Percentiles rank a stretch among this genome's conserved stretches.
Conservation (phyloP, 2,888 invertebrate genomes). For the Dolichopus griseipennis region DNA sequence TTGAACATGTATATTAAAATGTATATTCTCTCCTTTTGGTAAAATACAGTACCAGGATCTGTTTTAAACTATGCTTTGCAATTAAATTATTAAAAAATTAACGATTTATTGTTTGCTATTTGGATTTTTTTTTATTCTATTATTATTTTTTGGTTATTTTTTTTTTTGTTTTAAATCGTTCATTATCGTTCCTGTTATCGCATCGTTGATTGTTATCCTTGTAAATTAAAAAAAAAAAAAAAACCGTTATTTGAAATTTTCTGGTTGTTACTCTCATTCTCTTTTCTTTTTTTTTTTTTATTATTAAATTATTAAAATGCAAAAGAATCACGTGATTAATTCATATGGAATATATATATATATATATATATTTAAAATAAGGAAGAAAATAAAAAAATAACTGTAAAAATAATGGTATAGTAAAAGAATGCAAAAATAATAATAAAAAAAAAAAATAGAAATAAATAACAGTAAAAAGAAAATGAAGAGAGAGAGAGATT, state of each 20-base stretch:
- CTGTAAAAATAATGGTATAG: too few species aligned
- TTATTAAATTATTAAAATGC: not conserved
- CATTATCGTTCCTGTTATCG: not conserved
- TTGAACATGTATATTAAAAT: too few species aligned
- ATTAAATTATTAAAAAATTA: constrained; percentile 4
- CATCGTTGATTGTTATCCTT: constrained; percentile 1
- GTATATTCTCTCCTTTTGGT: too few species aligned
- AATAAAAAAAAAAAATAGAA: too few species aligned
- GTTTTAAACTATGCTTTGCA: not conserved
- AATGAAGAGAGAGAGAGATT: not conserved
- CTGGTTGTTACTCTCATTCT: not conserved
- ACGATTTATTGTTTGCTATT: not conserved
- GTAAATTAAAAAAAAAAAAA: not conserved
- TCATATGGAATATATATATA: not conserved
- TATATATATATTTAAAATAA: too few species aligned
- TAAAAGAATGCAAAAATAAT: too few species aligned
- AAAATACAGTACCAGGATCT: not conserved
- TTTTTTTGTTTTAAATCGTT: not conserved
- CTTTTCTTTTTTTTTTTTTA: not conserved
- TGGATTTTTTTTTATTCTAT: not conserved
- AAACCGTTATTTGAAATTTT: not conserved
- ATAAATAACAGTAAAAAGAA: not conserved
- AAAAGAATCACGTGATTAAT: not conserved
- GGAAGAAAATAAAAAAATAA: not conserved
- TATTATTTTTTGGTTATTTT: not conserved